These are phyloP conservation scores for Amazona finschi DNA, from an alignment of 2,797 vertebrate species.

Conservation along the genomic window DNA sequence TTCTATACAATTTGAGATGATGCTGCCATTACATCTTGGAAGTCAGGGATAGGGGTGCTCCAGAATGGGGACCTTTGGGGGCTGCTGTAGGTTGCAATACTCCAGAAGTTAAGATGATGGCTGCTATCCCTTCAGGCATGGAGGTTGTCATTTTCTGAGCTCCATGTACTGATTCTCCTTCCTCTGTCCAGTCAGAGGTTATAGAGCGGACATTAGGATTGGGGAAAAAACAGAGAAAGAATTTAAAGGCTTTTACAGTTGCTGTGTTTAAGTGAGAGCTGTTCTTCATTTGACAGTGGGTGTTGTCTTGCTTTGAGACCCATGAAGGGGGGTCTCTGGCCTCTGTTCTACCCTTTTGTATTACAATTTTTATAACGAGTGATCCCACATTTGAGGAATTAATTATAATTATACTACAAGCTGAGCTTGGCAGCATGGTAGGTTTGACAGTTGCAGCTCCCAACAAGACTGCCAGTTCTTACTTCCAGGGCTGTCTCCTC, in stretches of 20 bases:
- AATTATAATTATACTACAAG: background rate
- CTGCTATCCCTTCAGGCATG: background rate
- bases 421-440: background rate
- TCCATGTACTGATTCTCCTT: fast-evolving
- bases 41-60: background rate
- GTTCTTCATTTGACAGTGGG: background rate
- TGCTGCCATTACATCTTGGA: background rate
- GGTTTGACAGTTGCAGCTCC: background rate
- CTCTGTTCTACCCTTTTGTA: background rate
- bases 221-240: background rate
- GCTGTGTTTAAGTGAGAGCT: background rate
- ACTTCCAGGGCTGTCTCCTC: background rate
- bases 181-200: background rate
- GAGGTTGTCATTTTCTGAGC: background rate
- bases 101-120: background rate
- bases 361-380: background rate
- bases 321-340: background rate
- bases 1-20: background rate
- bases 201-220: background rate
- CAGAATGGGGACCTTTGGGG: background rate
- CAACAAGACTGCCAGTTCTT: background rate
- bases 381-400: background rate
- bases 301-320: background rate
- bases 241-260: background rate
- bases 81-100: background rate